Conservation (phyloP, 2,888 invertebrate genomes). For the Drosophila monieri region DNA sequence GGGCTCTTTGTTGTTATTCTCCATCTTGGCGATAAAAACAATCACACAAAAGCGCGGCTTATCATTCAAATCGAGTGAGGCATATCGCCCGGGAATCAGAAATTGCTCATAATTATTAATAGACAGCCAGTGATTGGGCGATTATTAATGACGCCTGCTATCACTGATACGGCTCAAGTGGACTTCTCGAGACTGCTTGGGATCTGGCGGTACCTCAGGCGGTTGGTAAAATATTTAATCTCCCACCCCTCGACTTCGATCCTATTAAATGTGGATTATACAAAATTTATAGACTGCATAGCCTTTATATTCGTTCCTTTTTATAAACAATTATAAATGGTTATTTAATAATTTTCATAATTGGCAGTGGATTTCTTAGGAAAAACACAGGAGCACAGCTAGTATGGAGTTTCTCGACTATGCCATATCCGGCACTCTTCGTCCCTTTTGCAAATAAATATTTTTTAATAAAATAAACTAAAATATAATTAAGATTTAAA, state of each 20-base stretch:
- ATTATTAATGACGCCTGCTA: conserved; percentile 33
- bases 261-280: neutral
- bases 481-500: no score
- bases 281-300: neutral
- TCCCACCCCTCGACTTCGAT: neutral
- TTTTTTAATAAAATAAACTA: no score
- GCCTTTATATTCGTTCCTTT: no score
- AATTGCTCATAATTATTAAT: conserved; percentile 62
- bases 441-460: no score
- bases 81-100: conserved; percentile 38
- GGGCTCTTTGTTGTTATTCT: conserved; percentile 2
- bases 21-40: neutral
- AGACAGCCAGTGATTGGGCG: conserved; percentile 30
- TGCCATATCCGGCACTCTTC: no score
- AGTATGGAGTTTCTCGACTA: no score
- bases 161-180: conserved; percentile 36
- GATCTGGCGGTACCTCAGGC: neutral
- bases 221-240: conserved; percentile 10
- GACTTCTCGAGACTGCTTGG: conserved; percentile 32
- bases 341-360: no score
- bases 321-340: no score
- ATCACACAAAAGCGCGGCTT: conserved; percentile 31
- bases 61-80: conserved; percentile 52
- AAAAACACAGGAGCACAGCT: no score
- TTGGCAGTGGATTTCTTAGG: no score